These are phyloP conservation scores for Sinhomidia bicolor DNA, from an alignment of 2,888 invertebrate species.

Conservation along the genomic window DNA sequence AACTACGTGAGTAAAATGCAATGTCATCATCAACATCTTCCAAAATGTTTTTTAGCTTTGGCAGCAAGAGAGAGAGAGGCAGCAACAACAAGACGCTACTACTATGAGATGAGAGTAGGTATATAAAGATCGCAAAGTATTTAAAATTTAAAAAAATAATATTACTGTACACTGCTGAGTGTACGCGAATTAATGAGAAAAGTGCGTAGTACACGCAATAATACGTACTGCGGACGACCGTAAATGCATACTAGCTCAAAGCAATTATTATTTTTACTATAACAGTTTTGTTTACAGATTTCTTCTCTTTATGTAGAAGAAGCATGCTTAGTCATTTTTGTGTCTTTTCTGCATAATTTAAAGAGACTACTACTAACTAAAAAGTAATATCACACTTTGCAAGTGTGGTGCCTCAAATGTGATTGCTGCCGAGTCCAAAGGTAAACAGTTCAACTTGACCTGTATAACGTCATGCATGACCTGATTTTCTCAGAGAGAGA, in stretches of 20 bases:
- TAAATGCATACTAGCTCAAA: background rate
- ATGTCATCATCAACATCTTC: background rate
- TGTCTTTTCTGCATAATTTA: background rate
- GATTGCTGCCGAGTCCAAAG: conserved; percentile 46
- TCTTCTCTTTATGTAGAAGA: background rate
- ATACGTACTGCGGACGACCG: no score
- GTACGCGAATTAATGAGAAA: conserved; percentile 9
- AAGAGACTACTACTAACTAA: background rate
- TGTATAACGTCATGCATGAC: conserved; percentile 67
- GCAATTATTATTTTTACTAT: conserved; percentile 2
- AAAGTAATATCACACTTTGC: background rate
- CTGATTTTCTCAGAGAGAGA: conserved; percentile 53
- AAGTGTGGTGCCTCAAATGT: conserved; percentile 13
- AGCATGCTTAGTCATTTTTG: conserved; percentile 10
- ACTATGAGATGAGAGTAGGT: no score
- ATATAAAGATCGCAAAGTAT: background rate
- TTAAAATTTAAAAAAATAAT: background rate
- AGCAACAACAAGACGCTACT: no score
- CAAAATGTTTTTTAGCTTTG: conserved; percentile 7
- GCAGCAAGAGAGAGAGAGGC: background rate
- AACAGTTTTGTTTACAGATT: conserved; percentile 2
- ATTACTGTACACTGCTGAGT: background rate
- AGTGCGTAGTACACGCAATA: conserved; percentile 14
- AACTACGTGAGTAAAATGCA: background rate
- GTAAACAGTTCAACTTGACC: conserved; percentile 71